Evolutionary conservation across 1,140 invertebrate species (phyloP).

Genomic region (Sipha flava): DNA sequence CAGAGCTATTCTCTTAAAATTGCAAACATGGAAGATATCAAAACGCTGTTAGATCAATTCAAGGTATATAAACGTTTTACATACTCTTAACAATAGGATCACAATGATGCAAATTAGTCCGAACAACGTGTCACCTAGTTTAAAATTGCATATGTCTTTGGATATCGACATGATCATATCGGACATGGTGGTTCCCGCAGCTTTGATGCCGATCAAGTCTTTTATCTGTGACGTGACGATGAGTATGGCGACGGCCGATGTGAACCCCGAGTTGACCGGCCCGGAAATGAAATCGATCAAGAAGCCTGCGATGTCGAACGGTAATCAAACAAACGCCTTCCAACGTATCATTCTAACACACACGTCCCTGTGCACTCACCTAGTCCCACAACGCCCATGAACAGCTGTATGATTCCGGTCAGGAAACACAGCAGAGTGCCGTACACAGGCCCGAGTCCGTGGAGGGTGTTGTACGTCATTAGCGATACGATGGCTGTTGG

Average conservation of each 20-base stretch:
- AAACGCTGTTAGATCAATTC: not conserved
- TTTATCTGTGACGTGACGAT: constrained; percentile 84
- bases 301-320: constrained; percentile 55
- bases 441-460: constrained; percentile 54
- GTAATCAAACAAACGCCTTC: not conserved
- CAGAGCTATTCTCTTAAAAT: constrained; percentile 47
- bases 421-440: constrained; percentile 74
- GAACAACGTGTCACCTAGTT: constrained; percentile 58
- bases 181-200: constrained; percentile 63
- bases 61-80: not conserved
- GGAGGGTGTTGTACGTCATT: constrained; percentile 65
- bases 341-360: no score
- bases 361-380: constrained; percentile 49
- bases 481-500: constrained; percentile 77
- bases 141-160: constrained; percentile 52
- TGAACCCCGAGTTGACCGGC: constrained; percentile 89
- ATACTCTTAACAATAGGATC: constrained; percentile 61
- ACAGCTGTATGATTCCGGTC: constrained; percentile 65
- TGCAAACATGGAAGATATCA: no score
- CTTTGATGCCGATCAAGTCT: constrained; percentile 68
- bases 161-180: constrained; percentile 62
- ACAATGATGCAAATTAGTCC: constrained; percentile 61
- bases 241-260: constrained; percentile 85
- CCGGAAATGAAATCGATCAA: constrained; percentile 88
- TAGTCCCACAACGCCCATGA: constrained; percentile 79